phyloP scores from a whole-genome alignment of 92 coral and sea anemone genomes.

The Epizoanthus stellaris region DNA sequence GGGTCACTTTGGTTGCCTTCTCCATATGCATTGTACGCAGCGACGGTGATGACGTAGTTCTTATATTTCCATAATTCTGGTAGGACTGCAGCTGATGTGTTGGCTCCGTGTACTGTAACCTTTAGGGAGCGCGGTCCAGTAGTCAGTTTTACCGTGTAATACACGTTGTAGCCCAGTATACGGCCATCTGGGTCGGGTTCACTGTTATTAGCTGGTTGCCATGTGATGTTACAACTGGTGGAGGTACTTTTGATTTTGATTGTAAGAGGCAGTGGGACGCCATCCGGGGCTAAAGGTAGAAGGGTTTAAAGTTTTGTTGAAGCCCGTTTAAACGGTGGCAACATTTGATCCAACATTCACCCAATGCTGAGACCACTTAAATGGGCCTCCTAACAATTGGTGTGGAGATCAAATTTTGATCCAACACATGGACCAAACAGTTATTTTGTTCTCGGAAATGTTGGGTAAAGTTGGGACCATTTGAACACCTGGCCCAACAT shows the following conservation, averaged over 20 bases:
- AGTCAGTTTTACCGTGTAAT: conserved; percentile 35
- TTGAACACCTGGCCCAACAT: too few relatives aligned
- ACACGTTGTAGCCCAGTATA: conserved; percentile 33
- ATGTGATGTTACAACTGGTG: conserved; percentile 28
- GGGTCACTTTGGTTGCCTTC: conserved; percentile 24
- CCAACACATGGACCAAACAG: too few relatives aligned
- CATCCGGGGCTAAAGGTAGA: conserved; percentile 26
- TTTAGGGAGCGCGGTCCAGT: not conserved
- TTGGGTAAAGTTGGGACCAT: too few relatives aligned
- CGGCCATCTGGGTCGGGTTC: conserved; percentile 35
- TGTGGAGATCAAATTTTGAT: too few relatives aligned
- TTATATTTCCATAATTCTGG: conserved; percentile 22
- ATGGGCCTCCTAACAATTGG: too few relatives aligned
- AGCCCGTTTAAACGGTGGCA: too few relatives aligned
- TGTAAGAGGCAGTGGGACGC: conserved; percentile 22
- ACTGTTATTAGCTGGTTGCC: conserved; percentile 31
- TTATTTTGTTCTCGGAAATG: too few relatives aligned
- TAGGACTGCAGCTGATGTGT: conserved; percentile 15
- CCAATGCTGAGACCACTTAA: too few relatives aligned
- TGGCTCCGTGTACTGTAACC: not conserved
- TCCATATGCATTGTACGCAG: conserved; percentile 24
- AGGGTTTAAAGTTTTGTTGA: too few relatives aligned
- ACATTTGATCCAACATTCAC: too few relatives aligned
- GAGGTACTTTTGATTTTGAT: conserved; percentile 8
- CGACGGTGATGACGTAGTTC: conserved; percentile 16